These are phyloP conservation scores for Arvicanthis niloticus DNA, from an alignment of 2,113 vertebrate genomes.

Conservation along the genomic window DNA sequence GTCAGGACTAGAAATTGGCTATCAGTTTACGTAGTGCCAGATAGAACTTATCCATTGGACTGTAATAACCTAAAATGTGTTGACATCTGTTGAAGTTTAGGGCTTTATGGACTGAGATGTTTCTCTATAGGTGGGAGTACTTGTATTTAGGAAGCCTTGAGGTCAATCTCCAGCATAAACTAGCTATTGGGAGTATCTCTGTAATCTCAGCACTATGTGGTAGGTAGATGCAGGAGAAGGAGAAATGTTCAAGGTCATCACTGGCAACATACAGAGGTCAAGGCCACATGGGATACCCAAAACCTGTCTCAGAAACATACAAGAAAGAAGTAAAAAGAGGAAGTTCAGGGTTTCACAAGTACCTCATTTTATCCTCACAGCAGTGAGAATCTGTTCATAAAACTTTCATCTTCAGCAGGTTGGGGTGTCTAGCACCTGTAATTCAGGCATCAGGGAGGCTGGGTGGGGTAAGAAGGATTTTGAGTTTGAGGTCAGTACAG, in stretches of 20 bases:
- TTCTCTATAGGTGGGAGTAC: not conserved
- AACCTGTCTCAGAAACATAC: not conserved
- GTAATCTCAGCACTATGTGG: not conserved
- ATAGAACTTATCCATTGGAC: not conserved
- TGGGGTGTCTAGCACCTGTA: not conserved
- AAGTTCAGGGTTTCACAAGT: constrained; percentile 4
- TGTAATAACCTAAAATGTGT: not conserved
- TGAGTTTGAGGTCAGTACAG: not conserved
- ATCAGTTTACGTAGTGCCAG: not conserved
- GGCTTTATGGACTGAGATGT: not conserved
- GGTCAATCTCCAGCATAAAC: not conserved
- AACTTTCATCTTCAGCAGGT: not conserved
- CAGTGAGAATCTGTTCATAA: not conserved
- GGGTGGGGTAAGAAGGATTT: not conserved
- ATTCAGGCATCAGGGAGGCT: not conserved
- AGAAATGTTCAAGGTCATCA: not conserved
- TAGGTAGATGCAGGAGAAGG: not conserved
- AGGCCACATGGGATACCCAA: not conserved
- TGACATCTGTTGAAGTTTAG: not conserved
- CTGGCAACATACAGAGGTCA: not conserved
- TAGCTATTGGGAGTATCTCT: no score
- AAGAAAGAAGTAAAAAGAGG: not conserved
- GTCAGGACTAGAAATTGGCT: not conserved
- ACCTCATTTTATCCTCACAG: not conserved
- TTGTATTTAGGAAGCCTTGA: not conserved